A percentile compares a stretch with the other conserved stretches of the same genome.
phyloP scores from a whole-genome alignment of 30 jellyfish, hydroid and myxozoan species.

The Aurelia sp. region DNA sequence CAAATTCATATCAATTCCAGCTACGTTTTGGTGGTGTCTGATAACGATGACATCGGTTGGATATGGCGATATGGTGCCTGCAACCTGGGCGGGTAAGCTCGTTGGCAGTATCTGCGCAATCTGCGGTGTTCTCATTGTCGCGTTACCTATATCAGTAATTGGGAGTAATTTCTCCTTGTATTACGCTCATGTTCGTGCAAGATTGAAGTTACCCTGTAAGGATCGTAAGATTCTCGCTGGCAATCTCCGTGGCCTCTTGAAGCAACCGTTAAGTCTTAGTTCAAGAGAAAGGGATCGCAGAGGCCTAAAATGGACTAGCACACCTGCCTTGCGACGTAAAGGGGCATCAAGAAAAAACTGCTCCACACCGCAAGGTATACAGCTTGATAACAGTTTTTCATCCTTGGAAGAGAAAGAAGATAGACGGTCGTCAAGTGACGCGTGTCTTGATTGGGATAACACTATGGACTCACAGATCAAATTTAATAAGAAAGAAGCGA shows the following conservation, averaged over 20 bases:
- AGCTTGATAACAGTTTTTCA: no score
- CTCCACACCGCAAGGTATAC: no score
- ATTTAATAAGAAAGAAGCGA: not conserved
- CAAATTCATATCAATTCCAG: slow-evolving; percentile 87
- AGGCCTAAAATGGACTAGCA: slow-evolving; percentile 38
- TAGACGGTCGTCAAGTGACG: slow-evolving; percentile 27
- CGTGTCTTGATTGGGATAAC: slow-evolving; percentile 60
- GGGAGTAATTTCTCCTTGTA: slow-evolving; percentile 93
- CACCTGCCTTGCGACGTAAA: slow-evolving; percentile 61
- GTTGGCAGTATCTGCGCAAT: slow-evolving; percentile 91
- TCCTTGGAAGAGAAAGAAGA: slow-evolving; percentile 13
- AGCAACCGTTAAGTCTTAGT: slow-evolving; percentile 91
- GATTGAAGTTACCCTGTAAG: slow-evolving; percentile 87
- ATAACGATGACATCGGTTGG: slow-evolving; percentile 98
- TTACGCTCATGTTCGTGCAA: slow-evolving; percentile 96
- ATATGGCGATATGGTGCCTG: slow-evolving; percentile 95
- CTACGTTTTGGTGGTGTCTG: slow-evolving; percentile 97
- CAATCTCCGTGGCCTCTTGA: slow-evolving; percentile 87
- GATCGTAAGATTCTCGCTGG: slow-evolving; percentile 88
- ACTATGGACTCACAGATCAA: slow-evolving; percentile 50
- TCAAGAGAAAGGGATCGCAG: slow-evolving; percentile 93
- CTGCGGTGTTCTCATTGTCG: slow-evolving; percentile 88
- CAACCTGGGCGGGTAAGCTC: slow-evolving; percentile 93
- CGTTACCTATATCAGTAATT: slow-evolving; percentile 93
- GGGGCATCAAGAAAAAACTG: slow-evolving; percentile 26